Evolutionary conservation across 2,113 vertebrate genomes (phyloP), one percentile per base, ranked within the genome.

Genomic region (Lepus americanus): DNA sequence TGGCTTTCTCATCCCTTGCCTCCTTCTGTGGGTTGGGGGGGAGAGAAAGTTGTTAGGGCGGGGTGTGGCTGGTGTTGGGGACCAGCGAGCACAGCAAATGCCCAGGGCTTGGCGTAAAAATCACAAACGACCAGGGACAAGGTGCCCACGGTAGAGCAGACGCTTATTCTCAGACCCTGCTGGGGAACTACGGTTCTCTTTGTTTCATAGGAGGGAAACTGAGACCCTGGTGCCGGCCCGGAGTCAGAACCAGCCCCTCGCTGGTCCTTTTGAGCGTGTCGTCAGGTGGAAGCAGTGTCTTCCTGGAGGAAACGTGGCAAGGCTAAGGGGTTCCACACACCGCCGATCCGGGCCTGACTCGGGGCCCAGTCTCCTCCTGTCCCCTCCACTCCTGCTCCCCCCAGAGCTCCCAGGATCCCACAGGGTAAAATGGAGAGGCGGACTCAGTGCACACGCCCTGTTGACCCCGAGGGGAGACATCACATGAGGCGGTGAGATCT

Each of bases 1-100:
- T 64, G 36, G 0, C 0, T 0, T 0, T 0, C 0, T 77, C 70
- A 1, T 94, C 0, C 67, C 0, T 93, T 0, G 33, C 25, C 27
- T 95, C 16, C 16, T 63, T 93, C 95, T 97, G 96, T 5, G 55
- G 55, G 19, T 59, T 19, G 55, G 6, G 36, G 72, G 63, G 61
- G 19, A 83, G 29, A 89, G 66, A 67, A 13, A 9, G 29, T 0
- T 3, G 1, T 96, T 25, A 97, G 90, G 29, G 66, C 36, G 5
- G 9, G 16, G 17, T 11, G 19, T 64, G 55, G 59, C 20, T 78
- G 3, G 49, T 0, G 6, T 23, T 6, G 17, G 49, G 22, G 31
- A 14, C 0, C 5, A 0, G 17, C n/a, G 8, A 31, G 17, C 67
- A 4, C 22, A 77, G 49, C 53, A 51, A 80, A 44, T 11, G 20